Evolutionary conservation across 2,113 vertebrate genomes (phyloP).

Genomic region (Meleagris gallopavo): DNA sequence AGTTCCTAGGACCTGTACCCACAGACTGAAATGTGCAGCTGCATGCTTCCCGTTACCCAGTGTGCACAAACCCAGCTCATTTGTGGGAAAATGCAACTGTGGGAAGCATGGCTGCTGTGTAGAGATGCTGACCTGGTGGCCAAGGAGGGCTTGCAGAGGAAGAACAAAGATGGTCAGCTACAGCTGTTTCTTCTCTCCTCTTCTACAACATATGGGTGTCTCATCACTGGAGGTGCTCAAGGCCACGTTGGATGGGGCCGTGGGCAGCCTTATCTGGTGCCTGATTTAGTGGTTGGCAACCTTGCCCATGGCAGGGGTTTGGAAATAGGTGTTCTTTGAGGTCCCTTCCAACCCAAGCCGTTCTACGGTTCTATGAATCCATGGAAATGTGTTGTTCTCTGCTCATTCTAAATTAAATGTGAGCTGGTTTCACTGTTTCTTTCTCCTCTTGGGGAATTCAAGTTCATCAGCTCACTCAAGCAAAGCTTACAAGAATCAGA

Average conservation of each 20-base stretch:
- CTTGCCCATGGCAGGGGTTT: too few relatives aligned
- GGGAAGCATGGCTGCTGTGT: neutral
- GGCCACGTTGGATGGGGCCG: too few relatives aligned
- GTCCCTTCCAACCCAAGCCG: too few relatives aligned
- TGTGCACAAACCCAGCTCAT: rapidly evolving
- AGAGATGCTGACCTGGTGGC: neutral
- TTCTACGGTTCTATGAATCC: too few relatives aligned
- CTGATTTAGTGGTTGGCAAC: too few relatives aligned
- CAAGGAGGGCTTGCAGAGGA: neutral
- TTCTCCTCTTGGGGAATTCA: neutral
- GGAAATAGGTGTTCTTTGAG: too few relatives aligned
- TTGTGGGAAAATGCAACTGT: neutral
- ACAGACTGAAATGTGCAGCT: neutral
- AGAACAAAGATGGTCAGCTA: neutral
- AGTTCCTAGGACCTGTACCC: neutral
- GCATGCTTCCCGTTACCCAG: neutral
- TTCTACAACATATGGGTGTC: neutral
- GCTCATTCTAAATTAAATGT: neutral
- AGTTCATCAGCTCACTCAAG: neutral
- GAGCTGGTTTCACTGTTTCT: neutral
- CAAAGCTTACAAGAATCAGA: neutral
- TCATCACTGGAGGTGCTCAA: too few relatives aligned
- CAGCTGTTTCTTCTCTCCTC: neutral
- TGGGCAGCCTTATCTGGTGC: too few relatives aligned
- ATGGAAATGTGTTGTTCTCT: neutral